phyloP scores from a whole-genome alignment of 2,113 vertebrate species.

The Australoheros scitulus region DNA sequence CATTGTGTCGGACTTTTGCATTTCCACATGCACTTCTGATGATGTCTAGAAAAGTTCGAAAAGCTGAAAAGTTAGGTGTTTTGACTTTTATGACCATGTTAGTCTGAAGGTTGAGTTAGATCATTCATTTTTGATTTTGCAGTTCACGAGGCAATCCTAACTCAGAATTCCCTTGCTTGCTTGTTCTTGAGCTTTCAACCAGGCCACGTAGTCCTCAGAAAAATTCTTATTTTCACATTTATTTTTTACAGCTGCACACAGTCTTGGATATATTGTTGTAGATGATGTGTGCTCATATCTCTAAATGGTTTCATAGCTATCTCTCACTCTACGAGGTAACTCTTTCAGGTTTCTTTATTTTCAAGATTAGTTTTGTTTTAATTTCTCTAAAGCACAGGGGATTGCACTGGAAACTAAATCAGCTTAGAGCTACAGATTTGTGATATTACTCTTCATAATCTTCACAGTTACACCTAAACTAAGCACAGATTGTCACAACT shows the following conservation, averaged over 20 bases:
- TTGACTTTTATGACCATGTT: background rate
- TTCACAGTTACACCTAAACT: background rate
- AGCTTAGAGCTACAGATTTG: background rate
- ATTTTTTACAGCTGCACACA: background rate
- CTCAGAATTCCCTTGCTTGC: background rate
- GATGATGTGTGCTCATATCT: background rate
- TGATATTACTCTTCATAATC: slow-evolving; percentile 22
- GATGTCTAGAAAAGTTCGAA: background rate
- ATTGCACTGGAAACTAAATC: background rate
- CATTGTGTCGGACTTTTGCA: background rate
- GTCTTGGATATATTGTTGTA: background rate
- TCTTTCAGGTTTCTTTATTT: slow-evolving; percentile 9
- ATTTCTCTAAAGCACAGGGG: slow-evolving; percentile 5
- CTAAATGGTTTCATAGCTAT: slow-evolving; percentile 12
- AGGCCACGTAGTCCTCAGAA: too few species aligned
- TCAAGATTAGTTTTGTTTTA: background rate
- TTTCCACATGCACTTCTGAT: background rate
- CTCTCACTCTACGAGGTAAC: background rate
- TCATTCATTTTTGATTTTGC: background rate
- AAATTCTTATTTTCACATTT: background rate
- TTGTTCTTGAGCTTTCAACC: background rate
- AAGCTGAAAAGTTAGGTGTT: background rate
- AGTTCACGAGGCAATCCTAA: background rate
- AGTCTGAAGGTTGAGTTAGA: background rate
- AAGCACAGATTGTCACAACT: slow-evolving; percentile 2